A percentile compares a stretch with the other conserved stretches of the same genome.
Evolutionary conservation across 2,797 vertebrate species (phyloP).

Genomic region (Picus viridis): DNA sequence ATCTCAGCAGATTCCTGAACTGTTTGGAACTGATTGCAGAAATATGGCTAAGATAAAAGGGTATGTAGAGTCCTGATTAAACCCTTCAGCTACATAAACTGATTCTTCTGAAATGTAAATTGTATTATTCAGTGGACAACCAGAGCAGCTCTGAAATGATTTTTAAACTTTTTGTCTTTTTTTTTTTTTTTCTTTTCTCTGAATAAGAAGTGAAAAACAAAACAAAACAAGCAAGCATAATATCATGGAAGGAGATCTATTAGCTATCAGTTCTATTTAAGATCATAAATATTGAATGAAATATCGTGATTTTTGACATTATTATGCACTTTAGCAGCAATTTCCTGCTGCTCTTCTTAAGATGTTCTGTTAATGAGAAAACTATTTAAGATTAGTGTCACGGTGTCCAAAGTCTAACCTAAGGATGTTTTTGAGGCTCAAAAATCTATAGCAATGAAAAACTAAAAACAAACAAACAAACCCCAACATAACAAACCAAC

Average conservation of each 20-base stretch:
- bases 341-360: not conserved
- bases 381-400: not conserved
- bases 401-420: not conserved
- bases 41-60: not conserved
- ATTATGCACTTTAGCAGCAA: not conserved
- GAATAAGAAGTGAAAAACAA: not conserved
- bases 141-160: not conserved
- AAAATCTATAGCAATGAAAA: not conserved
- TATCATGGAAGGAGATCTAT: not conserved
- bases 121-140: not conserved
- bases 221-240: not conserved
- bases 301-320: not conserved
- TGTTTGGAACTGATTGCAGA: not conserved
- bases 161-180: not conserved
- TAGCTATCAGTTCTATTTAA: not conserved
- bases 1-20: not conserved
- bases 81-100: not conserved
- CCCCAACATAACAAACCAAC: too few species aligned
- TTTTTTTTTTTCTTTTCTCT: not conserved
- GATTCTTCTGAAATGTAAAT: not conserved
- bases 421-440: not conserved
- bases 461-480: accelerated
- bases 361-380: not conserved
- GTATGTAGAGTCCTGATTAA: not conserved
- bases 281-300: not conserved